Evolutionary conservation across 2,113 vertebrate genomes (phyloP).

Genomic region (Rhinopomastus cyanomelas): DNA sequence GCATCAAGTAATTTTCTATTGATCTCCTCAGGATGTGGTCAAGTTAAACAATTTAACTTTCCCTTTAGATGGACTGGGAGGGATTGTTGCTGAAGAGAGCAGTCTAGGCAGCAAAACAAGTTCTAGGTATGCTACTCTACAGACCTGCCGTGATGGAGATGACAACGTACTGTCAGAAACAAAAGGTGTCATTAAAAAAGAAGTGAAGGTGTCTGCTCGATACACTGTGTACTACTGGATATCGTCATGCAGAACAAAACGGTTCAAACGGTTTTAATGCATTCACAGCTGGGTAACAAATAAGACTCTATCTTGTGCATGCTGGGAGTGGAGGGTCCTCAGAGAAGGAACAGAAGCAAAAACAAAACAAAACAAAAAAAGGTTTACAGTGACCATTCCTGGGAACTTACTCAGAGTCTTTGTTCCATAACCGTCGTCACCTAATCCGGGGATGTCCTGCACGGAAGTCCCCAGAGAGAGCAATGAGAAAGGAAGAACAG

Average conservation of each 20-base stretch:
- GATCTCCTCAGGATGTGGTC: conserved; percentile 3
- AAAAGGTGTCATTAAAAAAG: conserved; percentile 66
- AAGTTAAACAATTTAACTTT: conserved; percentile 31
- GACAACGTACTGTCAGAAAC: conserved; percentile 66
- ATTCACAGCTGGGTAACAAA: conserved; percentile 84
- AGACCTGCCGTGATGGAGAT: conserved; percentile 61
- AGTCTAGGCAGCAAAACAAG: conserved; percentile 32
- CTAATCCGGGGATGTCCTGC: conserved; percentile 98
- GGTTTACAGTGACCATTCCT: conserved; percentile 87
- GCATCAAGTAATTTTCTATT: conserved; percentile 33
- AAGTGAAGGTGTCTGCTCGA: conserved; percentile 67
- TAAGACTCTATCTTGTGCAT: conserved; percentile 83
- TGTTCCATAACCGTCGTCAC: conserved; percentile 99
- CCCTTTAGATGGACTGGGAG: conserved; percentile 65
- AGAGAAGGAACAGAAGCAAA: conserved; percentile 80
- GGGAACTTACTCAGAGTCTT: conserved; percentile 99
- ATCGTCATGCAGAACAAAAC: conserved; percentile 81
- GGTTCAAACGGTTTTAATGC: conserved; percentile 71
- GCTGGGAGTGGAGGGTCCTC: conserved; percentile 79
- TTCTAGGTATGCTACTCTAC: conserved; percentile 50
- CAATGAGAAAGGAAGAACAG: conserved; percentile 87
- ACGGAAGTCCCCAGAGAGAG: conserved; percentile 89
- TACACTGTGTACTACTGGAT: conserved; percentile 73
- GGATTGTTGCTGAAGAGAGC: conserved; percentile 55
- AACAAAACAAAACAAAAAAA: conserved; percentile 71